phyloP scores from a whole-genome alignment of 2,888 invertebrate genomes.

The Spicauda simplicius region DNA sequence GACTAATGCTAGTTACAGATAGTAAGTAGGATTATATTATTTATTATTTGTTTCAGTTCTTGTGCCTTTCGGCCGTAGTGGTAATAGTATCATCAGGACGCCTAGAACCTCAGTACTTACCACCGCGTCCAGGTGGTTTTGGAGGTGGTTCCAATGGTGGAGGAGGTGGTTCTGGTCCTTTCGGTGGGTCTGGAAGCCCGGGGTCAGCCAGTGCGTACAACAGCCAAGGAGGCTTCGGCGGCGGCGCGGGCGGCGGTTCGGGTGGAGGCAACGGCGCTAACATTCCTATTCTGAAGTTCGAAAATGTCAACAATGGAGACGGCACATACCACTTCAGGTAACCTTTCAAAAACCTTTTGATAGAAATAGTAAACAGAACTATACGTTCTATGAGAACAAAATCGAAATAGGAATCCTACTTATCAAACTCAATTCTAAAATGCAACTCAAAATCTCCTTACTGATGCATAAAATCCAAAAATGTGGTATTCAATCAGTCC shows the following conservation, averaged over 20 bases:
- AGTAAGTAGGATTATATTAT: too few species aligned
- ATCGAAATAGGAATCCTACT: too few species aligned
- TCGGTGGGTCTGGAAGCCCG: slow-evolving; percentile 45
- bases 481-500: too few species aligned
- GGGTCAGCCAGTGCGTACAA: slow-evolving; percentile 43
- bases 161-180: slow-evolving; percentile 47
- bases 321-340: slow-evolving; percentile 87
- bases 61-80: slow-evolving; percentile 56
- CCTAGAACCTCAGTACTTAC: slow-evolving; percentile 63
- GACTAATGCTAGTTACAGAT: too few species aligned
- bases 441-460: too few species aligned
- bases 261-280: slow-evolving; percentile 57
- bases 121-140: slow-evolving; percentile 55
- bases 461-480: too few species aligned
- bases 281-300: slow-evolving; percentile 85
- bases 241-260: slow-evolving; percentile 46
- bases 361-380: too few species aligned
- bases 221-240: slow-evolving; percentile 42
- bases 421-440: too few species aligned
- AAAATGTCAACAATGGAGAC: slow-evolving; percentile 87
- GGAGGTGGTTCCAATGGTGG: slow-evolving; percentile 49
- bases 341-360: slow-evolving; percentile 23
- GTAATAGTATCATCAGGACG: slow-evolving; percentile 67
- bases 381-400: too few species aligned
- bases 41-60: slow-evolving; percentile 16